These are phyloP conservation scores for Mechanitis mazaeus DNA, from an alignment of 2,888 invertebrate species.

Conservation along the genomic window DNA sequence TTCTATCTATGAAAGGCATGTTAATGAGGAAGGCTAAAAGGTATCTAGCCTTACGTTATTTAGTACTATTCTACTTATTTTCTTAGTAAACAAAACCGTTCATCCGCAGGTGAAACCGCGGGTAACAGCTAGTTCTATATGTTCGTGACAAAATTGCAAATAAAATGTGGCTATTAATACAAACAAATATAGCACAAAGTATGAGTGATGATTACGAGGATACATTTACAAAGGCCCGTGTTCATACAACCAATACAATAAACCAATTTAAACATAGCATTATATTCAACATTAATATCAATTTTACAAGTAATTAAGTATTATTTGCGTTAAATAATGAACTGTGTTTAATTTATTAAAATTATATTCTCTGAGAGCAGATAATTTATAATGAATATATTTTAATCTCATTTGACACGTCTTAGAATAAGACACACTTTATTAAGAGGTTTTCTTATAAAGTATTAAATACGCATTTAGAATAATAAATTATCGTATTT, in stretches of 20 bases:
- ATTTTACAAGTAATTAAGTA: background rate
- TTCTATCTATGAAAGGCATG: no score
- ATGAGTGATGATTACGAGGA: background rate
- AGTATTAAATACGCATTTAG: background rate
- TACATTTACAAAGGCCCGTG: slow-evolving; percentile 5
- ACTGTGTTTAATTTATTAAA: background rate
- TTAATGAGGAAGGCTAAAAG: no score
- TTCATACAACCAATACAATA: slow-evolving; percentile 7
- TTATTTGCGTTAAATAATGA: background rate
- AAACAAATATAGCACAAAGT: slow-evolving; percentile 8
- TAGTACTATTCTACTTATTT: no score
- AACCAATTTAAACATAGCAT: slow-evolving; percentile 9
- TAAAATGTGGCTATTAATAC: background rate
- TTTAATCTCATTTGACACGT: slow-evolving; percentile 3
- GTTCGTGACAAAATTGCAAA: background rate
- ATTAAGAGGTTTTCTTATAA: background rate
- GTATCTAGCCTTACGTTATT: no score
- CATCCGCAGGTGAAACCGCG: no score
- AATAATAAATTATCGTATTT: background rate
- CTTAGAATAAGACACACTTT: background rate
- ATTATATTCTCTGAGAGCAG: background rate
- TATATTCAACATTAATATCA: background rate
- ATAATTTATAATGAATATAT: background rate
- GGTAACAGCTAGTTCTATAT: no score
- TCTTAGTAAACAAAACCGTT: no score